Conservation (phyloP, 1,140 invertebrate species). For the Copidosoma floridanum region DNA sequence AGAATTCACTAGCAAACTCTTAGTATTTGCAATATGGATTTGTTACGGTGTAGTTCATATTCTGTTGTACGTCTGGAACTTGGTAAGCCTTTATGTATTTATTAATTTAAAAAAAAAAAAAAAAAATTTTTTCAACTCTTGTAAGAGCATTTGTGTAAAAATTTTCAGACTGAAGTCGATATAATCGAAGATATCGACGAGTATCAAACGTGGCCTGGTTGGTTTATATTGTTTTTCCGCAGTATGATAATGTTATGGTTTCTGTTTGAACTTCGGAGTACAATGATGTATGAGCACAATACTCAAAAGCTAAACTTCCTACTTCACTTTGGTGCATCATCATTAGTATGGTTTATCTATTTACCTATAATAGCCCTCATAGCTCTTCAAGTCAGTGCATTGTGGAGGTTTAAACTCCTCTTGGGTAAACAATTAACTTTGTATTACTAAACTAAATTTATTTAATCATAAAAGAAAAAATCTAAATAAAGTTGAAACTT, state of each 20-base stretch:
- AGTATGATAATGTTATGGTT: conserved; percentile 95
- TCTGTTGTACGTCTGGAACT: conserved; percentile 92
- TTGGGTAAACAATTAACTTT: conserved; percentile 64
- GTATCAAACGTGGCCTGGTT: conserved; percentile 95
- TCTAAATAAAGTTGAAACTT: not conserved
- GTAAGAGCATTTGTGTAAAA: too few species aligned
- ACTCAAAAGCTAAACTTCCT: conserved; percentile 88
- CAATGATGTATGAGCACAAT: conserved; percentile 90
- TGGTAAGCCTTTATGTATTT: conserved; percentile 71
- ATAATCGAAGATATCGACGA: conserved; percentile 95
- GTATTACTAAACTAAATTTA: not conserved
- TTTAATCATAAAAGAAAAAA: not conserved
- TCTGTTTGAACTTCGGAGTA: conserved; percentile 85
- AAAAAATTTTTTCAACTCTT: too few species aligned
- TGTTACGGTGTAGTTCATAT: conserved; percentile 89
- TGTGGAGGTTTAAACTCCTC: conserved; percentile 94
- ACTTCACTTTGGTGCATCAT: conserved; percentile 94
- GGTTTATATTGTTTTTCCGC: conserved; percentile 84
- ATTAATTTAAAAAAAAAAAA: too few species aligned
- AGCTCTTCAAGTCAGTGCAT: conserved; percentile 85
- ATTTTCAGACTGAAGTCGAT: conserved; percentile 85
- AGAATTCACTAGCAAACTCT: conserved; percentile 79
- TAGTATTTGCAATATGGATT: conserved; percentile 89
- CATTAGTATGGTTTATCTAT: conserved; percentile 97
- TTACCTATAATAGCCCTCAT: conserved; percentile 91